These are phyloP conservation scores for Tychaedon coryphoeus DNA, from an alignment of 2,113 vertebrate genomes.

Conservation along the genomic window DNA sequence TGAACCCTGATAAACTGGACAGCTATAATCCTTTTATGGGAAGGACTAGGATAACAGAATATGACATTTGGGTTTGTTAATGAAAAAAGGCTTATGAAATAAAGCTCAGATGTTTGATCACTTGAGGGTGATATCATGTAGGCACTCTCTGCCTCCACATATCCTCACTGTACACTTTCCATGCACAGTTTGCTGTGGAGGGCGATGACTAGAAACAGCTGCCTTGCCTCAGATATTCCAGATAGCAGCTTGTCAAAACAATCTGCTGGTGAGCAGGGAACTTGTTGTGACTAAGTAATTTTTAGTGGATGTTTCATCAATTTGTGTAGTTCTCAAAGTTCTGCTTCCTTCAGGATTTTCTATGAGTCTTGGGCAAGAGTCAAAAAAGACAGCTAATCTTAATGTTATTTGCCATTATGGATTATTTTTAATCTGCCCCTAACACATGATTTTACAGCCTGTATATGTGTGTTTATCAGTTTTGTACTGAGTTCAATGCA, in stretches of 20 bases:
- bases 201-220: not conserved
- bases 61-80: slow-evolving; percentile 7
- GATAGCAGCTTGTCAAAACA: slow-evolving; percentile 37
- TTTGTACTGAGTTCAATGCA: not conserved
- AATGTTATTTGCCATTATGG: not conserved
- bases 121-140: slow-evolving; percentile 29
- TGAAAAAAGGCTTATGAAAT: not conserved
- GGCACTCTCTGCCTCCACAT: not conserved
- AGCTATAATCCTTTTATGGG: not conserved
- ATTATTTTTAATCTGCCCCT: not conserved
- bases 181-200: not conserved
- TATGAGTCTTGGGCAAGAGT: not conserved
- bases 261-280: not conserved
- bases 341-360: not conserved
- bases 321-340: slow-evolving; percentile 6
- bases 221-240: slow-evolving; percentile 27
- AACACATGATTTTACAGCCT: not conserved
- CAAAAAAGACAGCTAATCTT: not conserved
- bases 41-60: not conserved
- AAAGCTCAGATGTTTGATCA: slow-evolving; percentile 11
- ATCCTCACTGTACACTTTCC: not conserved
- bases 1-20: not conserved
- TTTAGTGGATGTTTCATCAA: slow-evolving; percentile 27
- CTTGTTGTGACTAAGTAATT: slow-evolving; percentile 8
- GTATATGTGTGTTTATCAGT: not conserved